Conservation (phyloP, 2,888 invertebrate species). For the Hartigia nigra region DNA sequence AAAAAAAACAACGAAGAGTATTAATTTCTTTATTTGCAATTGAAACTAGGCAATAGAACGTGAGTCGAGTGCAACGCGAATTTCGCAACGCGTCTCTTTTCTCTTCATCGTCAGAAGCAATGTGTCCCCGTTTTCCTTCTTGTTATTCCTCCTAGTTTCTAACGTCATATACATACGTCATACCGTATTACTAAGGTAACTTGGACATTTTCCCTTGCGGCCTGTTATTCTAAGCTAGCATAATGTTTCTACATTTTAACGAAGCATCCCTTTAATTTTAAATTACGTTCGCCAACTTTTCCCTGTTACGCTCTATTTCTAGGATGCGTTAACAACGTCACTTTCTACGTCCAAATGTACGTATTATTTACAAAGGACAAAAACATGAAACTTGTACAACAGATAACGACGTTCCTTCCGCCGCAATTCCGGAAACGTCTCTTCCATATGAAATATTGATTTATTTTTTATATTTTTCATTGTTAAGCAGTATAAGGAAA, state of each 20-base stretch:
- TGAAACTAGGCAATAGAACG: neutral
- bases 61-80: neutral
- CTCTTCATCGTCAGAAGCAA: too few relatives aligned
- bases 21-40: neutral
- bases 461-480: neutral
- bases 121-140: neutral
- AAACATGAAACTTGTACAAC: neutral
- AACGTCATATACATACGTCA: neutral
- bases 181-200: neutral
- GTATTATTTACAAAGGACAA: neutral
- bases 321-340: neutral
- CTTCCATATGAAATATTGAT: neutral
- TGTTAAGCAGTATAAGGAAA: neutral
- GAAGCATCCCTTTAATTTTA: constrained; percentile 44
- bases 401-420: neutral
- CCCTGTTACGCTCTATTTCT: neutral
- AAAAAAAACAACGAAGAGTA: neutral
- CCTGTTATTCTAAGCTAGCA: neutral
- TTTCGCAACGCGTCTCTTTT: neutral
- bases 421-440: neutral
- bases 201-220: neutral
- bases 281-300: constrained; percentile 16
- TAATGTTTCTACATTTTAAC: constrained; percentile 34
- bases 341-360: neutral
- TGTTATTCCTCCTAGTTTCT: neutral